Base-by-base conservation (phyloP, 2,888 invertebrate species). In the Tachina grossa region DNA sequence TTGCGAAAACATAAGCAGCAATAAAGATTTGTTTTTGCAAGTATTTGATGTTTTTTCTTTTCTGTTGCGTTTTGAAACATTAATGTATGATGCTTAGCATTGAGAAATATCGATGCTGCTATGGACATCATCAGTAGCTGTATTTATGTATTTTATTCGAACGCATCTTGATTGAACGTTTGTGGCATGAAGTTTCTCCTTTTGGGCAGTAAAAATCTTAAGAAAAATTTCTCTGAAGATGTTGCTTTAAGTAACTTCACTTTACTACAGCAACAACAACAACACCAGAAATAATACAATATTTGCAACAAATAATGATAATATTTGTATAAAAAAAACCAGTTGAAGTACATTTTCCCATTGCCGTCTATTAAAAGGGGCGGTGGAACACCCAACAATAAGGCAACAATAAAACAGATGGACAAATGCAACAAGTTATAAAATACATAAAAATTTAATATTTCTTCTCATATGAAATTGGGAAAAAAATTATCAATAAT, bases 131-230 rank as follows among this genome's bases (percentile, higher is more conserved):
- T 57, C 55, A 4, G 5, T 53, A 19, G 11, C 19, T 53, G 49
- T 16, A 19, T 8, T 65, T 31, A 10, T 53, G 49, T 16, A 19
- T 8, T 65, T 31, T 39, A 51, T 66, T 22, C 22, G 3, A 51
- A 53, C 69, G 55, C 65, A 83, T 71, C 82, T 66, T 83, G 77
- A 83, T 83, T 72, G 77, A 77, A 83, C 53, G 16, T 72, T 74
- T 83, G 77, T 72, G 66, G 72, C 57, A 78, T 72, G 45, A 78
- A 77, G 77, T 83, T 83, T 83, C 83, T 78, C 77, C 77, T 77
- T 77, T 83, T 78, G 72, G 66, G 59, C 72, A 66, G 19, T 41
- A 53, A 72, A 72, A 74, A 45, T 76, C 22, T 65, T 41, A 59
- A 75, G 51, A 75, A 69, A 69, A 76, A 78, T 83, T 83, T 83